A percentile compares a stretch with the other conserved stretches of the same genome.
Conservation (phyloP, 2,888 invertebrate genomes). For the Drosophila prolongata region DNA sequence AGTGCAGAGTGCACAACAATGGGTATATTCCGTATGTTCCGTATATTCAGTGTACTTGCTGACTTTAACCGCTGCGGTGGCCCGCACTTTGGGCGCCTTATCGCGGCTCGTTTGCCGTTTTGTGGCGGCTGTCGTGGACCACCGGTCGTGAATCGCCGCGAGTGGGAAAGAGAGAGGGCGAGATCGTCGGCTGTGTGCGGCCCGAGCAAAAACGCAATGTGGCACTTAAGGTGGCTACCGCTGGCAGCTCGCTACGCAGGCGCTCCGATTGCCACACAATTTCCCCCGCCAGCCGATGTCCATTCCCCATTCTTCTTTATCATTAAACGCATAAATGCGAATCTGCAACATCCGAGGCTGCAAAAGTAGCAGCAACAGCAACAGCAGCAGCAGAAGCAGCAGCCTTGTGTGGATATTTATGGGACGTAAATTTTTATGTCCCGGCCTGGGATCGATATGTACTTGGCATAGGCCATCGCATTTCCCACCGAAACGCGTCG, state of each 20-base stretch:
- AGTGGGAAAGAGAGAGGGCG: constrained; percentile 1
- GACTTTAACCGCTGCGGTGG: constrained; percentile 24
- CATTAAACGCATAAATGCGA: constrained; percentile 79
- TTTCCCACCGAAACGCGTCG: constrained; percentile 41
- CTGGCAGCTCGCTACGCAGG: constrained; percentile 69
- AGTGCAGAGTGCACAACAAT: neutral
- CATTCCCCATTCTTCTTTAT: constrained; percentile 73
- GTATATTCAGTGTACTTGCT: neutral
- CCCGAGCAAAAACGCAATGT: constrained; percentile 65
- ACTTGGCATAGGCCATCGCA: constrained; percentile 49
- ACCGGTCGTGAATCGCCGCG: constrained; percentile 36
- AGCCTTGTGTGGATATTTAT: constrained; percentile 78
- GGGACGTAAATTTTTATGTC: constrained; percentile 80
- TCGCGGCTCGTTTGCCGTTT: constrained; percentile 3
- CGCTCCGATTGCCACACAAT: constrained; percentile 5
- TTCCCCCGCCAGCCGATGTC: constrained; percentile 19
- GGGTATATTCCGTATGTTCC: neutral
- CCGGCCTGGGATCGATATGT: constrained; percentile 47
- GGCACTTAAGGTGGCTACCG: constrained; percentile 75
- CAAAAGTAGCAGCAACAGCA: constrained; percentile 9
- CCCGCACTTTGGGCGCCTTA: constrained; percentile 49
- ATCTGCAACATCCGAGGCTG: constrained; percentile 62
- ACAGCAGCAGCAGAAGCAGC: constrained; percentile 46
- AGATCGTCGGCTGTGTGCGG: constrained; percentile 51
- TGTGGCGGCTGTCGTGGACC: constrained; percentile 41